Evolutionary conservation across 2,888 invertebrate species (phyloP).

Genomic region (Drosophila hawaiiensis): DNA sequence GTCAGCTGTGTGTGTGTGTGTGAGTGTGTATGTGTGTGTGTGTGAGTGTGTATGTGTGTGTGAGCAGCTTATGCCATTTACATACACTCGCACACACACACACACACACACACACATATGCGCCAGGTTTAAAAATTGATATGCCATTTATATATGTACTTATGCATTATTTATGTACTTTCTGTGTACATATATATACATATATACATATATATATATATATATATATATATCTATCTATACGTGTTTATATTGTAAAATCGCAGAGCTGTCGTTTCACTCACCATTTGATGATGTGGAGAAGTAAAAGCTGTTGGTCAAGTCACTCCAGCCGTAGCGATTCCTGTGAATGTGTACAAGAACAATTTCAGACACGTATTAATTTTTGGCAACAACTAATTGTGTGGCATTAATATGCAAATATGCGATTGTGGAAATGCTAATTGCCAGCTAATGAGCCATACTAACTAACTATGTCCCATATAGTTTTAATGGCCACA

Average conservation of each 20-base stretch:
- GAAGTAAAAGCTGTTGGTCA: constrained; percentile 88
- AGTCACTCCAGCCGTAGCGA: constrained; percentile 89
- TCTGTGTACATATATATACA: not conserved
- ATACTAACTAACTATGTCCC: constrained; percentile 3
- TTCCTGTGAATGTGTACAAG: constrained; percentile 84
- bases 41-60: constrained; percentile 6
- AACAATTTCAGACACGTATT: constrained; percentile 32
- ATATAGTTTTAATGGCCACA: not conserved
- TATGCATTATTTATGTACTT: constrained; percentile 28
- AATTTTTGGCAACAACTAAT: constrained; percentile 47
- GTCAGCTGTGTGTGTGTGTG: constrained; percentile 3
- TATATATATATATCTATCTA: not conserved
- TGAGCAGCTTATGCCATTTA: constrained; percentile 29
- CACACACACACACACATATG: constrained; percentile 3
- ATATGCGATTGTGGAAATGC: constrained; percentile 40
- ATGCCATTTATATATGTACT: constrained; percentile 31
- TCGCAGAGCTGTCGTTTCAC: constrained; percentile 57
- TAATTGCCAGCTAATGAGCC: constrained; percentile 45
- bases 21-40: not conserved
- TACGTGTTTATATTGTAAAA: constrained; percentile 7
- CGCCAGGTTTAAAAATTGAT: constrained; percentile 39
- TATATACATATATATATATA: not conserved
- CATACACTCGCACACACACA: constrained; percentile 18
- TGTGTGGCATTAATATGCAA: constrained; percentile 42
- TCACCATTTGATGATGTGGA: constrained; percentile 88